These are phyloP conservation scores for Circaetus gallicus DNA, from an alignment of 2,113 vertebrate genomes.

Conservation along the genomic window DNA sequence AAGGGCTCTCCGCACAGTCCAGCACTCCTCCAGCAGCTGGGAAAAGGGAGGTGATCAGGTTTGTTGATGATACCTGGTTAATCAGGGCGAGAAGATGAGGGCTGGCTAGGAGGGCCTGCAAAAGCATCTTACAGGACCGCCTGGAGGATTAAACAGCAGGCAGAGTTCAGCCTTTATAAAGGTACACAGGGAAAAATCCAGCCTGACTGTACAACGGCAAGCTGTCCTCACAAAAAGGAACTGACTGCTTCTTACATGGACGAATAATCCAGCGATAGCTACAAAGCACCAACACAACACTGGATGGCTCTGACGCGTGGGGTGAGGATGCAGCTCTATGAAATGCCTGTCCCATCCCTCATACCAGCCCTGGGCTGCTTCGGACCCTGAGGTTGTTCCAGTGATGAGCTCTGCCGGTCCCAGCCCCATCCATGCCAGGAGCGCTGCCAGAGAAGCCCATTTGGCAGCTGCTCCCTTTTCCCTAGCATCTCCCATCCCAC, in stretches of 20 bases:
- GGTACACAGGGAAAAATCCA: background rate
- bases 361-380: fast-evolving
- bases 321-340: background rate
- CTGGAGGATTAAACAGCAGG: background rate
- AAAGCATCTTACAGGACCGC: background rate
- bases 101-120: background rate
- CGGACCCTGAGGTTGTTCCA: fast-evolving
- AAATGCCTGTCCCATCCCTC: background rate
- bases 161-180: background rate
- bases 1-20: background rate
- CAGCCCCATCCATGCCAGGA: background rate
- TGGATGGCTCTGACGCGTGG: fast-evolving
- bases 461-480: background rate
- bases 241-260: background rate
- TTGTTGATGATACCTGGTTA: background rate
- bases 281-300: fast-evolving
- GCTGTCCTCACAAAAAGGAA: background rate
- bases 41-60: background rate
- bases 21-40: background rate
- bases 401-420: background rate
- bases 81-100: background rate
- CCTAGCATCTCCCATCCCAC: fast-evolving
- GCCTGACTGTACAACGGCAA: background rate
- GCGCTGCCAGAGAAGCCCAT: background rate
- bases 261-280: background rate